Conservation (phyloP, 1,140 invertebrate species). For the Pomacea maculata region DNA sequence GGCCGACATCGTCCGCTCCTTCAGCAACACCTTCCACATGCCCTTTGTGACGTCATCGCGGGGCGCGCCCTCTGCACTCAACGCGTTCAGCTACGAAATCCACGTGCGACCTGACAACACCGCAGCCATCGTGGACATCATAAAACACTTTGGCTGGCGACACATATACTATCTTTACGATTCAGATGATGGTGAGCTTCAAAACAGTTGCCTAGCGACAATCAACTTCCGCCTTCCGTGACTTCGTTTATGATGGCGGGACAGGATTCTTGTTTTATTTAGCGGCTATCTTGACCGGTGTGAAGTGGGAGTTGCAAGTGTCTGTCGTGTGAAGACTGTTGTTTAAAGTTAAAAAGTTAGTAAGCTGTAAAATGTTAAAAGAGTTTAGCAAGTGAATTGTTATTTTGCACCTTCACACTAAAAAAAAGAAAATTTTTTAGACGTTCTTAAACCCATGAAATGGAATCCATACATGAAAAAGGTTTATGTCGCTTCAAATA, state of each 20-base stretch:
- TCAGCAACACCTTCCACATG: constrained; percentile 95
- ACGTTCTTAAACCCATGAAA: too few species aligned
- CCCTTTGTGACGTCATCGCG: constrained; percentile 79
- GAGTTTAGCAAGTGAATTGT: too few species aligned
- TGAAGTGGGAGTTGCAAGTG: too few species aligned
- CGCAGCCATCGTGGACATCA: constrained; percentile 89
- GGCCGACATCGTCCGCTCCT: constrained; percentile 92
- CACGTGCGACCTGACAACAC: constrained; percentile 90
- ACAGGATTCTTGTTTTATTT: not conserved
- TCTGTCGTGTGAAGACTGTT: too few species aligned
- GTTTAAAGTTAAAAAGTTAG: too few species aligned
- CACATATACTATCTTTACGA: constrained; percentile 95
- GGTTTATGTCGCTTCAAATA: too few species aligned
- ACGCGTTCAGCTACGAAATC: constrained; percentile 35
- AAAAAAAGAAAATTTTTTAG: too few species aligned
- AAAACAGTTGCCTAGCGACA: not conserved
- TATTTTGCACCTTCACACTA: too few species aligned
- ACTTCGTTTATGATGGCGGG: not conserved
- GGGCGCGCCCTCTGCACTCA: constrained; percentile 8
- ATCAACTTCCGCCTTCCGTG: not conserved
- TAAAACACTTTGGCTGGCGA: constrained; percentile 89
- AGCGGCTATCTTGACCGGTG: not conserved
- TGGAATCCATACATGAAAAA: too few species aligned
- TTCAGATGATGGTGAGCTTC: constrained; percentile 89
- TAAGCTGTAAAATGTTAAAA: too few species aligned